Percentiles rank a stretch among this genome's conserved stretches.
phyloP scores from a whole-genome alignment of 1,140 invertebrate species.

The Apis cerana region DNA sequence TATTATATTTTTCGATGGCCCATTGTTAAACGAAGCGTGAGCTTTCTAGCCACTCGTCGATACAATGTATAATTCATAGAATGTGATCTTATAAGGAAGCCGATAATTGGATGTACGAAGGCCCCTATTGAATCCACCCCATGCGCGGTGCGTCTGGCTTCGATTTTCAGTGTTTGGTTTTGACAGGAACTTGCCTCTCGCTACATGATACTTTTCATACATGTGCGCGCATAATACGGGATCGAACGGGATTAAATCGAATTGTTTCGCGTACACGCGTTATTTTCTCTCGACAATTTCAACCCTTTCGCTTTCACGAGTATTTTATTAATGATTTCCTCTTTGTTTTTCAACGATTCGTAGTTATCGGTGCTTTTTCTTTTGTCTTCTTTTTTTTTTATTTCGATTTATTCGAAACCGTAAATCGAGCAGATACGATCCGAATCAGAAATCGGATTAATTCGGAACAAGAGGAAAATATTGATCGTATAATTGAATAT shows the following conservation, averaged over 20 bases:
- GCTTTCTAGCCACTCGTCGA: constrained; percentile 23
- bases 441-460: no score
- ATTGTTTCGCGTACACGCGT: background rate
- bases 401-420: background rate
- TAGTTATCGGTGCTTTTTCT: background rate
- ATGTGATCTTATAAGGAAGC: constrained; percentile 64
- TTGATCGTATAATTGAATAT: no score
- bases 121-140: constrained; percentile 52
- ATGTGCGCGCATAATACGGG: constrained; percentile 34
- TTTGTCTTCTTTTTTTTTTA: background rate
- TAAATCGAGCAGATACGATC: background rate
- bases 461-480: no score
- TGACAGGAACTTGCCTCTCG: constrained; percentile 61
- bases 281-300: background rate
- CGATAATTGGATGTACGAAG: constrained; percentile 69
- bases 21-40: background rate
- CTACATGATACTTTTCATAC: constrained; percentile 48
- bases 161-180: constrained; percentile 72
- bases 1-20: background rate
- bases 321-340: background rate
- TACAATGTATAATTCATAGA: constrained; percentile 68
- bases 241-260: constrained; percentile 42
- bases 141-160: constrained; percentile 66
- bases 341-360: background rate
- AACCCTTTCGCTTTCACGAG: background rate